Conservation (phyloP, 2,113 vertebrate species). For the Sakesphorus luctuosus region DNA sequence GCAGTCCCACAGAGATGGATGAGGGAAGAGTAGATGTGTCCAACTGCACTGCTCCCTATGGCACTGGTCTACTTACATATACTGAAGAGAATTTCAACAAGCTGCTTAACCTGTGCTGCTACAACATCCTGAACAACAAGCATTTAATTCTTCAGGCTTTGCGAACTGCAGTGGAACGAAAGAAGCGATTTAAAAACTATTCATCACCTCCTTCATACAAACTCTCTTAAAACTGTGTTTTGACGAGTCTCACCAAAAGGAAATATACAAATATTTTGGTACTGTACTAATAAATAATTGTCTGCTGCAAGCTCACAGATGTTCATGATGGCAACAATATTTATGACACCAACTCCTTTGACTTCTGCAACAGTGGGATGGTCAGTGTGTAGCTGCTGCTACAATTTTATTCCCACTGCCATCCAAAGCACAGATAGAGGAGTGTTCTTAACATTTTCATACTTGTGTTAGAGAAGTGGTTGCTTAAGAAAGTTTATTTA, state of each 20-base stretch:
- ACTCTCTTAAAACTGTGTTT: neutral
- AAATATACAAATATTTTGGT: neutral
- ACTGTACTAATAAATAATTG: neutral
- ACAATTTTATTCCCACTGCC: neutral
- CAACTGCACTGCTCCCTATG: slow-evolving; percentile 66
- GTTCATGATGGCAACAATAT: neutral
- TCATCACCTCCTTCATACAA: neutral
- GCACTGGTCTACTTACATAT: slow-evolving; percentile 75
- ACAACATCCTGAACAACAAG: slow-evolving; percentile 82
- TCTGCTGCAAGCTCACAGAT: neutral
- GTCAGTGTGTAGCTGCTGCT: neutral
- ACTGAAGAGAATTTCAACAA: slow-evolving; percentile 72
- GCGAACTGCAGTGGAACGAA: slow-evolving; percentile 53
- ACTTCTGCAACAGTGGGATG: neutral
- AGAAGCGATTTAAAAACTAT: neutral
- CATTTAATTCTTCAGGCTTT: slow-evolving; percentile 71
- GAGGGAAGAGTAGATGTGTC: slow-evolving; percentile 75
- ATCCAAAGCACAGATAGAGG: neutral
- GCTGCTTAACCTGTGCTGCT: slow-evolving; percentile 74
- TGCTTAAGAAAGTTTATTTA: neutral
- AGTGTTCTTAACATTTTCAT: neutral
- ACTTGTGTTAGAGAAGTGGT: neutral
- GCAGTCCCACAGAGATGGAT: slow-evolving; percentile 57
- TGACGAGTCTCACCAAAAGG: neutral
- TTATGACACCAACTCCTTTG: neutral